Evolutionary conservation across 2,888 invertebrate species (phyloP).

Genomic region (Lasiommata megera): DNA sequence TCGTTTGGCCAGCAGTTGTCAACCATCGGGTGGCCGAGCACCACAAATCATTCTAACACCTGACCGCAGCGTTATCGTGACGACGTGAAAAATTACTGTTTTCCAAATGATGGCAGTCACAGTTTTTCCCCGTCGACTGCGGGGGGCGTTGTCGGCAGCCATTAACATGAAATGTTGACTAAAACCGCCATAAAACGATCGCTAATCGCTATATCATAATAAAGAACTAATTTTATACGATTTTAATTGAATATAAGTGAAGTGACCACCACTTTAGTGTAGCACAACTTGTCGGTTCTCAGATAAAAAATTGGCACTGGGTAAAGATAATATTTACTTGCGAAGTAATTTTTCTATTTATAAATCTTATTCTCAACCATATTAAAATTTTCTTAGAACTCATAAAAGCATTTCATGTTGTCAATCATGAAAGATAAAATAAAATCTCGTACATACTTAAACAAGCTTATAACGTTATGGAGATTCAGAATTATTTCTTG

Average conservation of each 20-base stretch:
- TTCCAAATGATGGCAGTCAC: slow-evolving; percentile 54
- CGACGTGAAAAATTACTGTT: slow-evolving; percentile 75
- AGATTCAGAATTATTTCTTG: too few species aligned
- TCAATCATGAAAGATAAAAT: too few species aligned
- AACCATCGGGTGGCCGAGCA: slow-evolving; percentile 31
- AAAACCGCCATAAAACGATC: slow-evolving; percentile 47
- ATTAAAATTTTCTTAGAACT: too few species aligned
- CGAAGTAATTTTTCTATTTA: too few species aligned
- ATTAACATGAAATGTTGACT: slow-evolving; percentile 71
- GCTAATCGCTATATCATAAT: neutral
- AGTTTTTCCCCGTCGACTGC: slow-evolving; percentile 58
- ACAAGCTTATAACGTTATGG: too few species aligned
- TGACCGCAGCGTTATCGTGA: slow-evolving; percentile 70
- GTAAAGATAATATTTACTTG: too few species aligned
- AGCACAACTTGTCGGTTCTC: too few species aligned
- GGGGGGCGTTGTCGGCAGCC: slow-evolving; percentile 52
- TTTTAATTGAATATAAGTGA: neutral
- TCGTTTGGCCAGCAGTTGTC: slow-evolving; percentile 21
- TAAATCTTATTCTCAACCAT: too few species aligned
- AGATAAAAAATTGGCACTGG: too few species aligned
- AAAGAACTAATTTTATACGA: slow-evolving; percentile 32
- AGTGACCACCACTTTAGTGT: too few species aligned
- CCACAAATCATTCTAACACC: slow-evolving; percentile 78
- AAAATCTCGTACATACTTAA: too few species aligned
- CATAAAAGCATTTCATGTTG: too few species aligned